phyloP scores from a whole-genome alignment of 1,140 invertebrate species.

The Bombus balteatus region DNA sequence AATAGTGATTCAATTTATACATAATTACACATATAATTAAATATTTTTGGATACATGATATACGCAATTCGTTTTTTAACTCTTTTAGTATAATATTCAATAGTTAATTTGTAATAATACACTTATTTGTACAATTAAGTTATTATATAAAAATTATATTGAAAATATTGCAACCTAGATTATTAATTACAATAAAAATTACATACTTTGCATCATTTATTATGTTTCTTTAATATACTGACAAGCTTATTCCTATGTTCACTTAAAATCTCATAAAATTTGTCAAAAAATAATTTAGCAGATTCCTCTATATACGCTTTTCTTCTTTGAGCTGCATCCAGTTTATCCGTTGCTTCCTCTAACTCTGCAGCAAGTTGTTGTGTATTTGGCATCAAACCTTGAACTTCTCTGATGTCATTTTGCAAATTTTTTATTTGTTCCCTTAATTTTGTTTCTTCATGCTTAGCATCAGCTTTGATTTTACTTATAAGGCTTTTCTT shows the following conservation, averaged over 20 bases:
- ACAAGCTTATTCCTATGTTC: slow-evolving; percentile 58
- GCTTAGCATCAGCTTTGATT: slow-evolving; percentile 57
- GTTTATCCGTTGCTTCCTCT: slow-evolving; percentile 64
- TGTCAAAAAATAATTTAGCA: slow-evolving; percentile 67
- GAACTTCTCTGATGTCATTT: slow-evolving; percentile 57
- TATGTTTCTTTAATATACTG: slow-evolving; percentile 18
- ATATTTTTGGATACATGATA: not conserved
- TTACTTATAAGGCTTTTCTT: slow-evolving; percentile 56
- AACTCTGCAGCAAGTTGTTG: slow-evolving; percentile 47
- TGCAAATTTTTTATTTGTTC: slow-evolving; percentile 67
- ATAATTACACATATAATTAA: not conserved
- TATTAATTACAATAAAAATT: slow-evolving; percentile 5
- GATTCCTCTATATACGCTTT: slow-evolving; percentile 60
- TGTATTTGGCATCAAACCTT: slow-evolving; percentile 52
- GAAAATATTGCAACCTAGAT: not conserved
- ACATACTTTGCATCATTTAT: not conserved
- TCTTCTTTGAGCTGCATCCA: slow-evolving; percentile 58
- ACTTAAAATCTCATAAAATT: slow-evolving; percentile 64
- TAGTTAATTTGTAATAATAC: not conserved
- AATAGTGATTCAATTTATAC: not conserved
- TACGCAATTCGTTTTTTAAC: not conserved
- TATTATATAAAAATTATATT: not conserved
- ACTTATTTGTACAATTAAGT: not conserved
- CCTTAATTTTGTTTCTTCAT: slow-evolving; percentile 61
- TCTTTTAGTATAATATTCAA: not conserved